Conservation (phyloP, 2,888 invertebrate genomes). For the Scelioninae gen. 2 region DNA sequence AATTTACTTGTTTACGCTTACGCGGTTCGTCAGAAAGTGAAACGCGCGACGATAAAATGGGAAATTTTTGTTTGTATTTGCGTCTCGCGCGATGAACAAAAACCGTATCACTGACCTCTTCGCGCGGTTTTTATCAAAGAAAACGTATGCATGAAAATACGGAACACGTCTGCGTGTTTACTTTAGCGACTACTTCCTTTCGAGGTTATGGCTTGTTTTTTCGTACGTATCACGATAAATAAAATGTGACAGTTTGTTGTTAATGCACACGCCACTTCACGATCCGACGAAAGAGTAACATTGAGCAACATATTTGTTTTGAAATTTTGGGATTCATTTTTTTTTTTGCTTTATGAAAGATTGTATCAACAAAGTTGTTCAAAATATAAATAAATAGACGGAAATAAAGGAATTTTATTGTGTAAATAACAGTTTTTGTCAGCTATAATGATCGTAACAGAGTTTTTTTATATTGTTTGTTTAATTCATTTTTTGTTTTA, state of each 20-base stretch:
- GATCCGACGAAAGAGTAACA: not conserved
- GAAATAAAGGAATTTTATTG: not conserved
- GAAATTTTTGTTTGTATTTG: conserved; percentile 36
- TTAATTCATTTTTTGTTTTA: too few species aligned
- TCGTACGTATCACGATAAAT: conserved; percentile 15
- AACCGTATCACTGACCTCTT: conserved; percentile 38
- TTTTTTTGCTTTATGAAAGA: conserved; percentile 13
- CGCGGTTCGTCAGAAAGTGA: conserved; percentile 25
- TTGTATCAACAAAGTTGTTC: conserved; percentile 19
- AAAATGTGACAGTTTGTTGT: conserved; percentile 8
- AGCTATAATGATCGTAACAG: too few species aligned
- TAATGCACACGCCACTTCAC: not conserved
- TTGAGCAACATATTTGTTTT: conserved; percentile 11
- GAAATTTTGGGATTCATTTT: not conserved
- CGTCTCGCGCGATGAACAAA: conserved; percentile 39
- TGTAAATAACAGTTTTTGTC: conserved; percentile 4
- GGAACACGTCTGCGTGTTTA: conserved; percentile 22
- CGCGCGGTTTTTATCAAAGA: conserved; percentile 17
- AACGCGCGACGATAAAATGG: conserved; percentile 24
- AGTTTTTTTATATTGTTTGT: too few species aligned
- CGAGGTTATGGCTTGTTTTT: not conserved
- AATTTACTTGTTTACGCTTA: conserved; percentile 37
- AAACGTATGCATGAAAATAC: conserved; percentile 8
- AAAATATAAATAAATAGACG: conserved; percentile 5
- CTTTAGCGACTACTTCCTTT: not conserved